A percentile compares a stretch with the other conserved stretches of the same genome.
Evolutionary conservation across 2,113 vertebrate genomes (phyloP).

Genomic region (Phaethon lepturus): DNA sequence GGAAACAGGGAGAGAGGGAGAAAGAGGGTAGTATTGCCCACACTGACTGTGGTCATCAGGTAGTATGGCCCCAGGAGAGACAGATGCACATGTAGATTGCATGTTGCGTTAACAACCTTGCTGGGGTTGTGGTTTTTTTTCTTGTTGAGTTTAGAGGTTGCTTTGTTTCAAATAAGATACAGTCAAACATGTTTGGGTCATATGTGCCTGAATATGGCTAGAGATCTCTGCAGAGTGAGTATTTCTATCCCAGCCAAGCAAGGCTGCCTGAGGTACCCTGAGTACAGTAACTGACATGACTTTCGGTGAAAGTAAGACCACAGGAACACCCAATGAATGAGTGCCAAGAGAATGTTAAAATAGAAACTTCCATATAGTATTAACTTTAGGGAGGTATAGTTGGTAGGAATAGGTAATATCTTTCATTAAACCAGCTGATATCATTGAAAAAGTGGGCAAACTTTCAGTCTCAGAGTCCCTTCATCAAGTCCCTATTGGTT

Average conservation of each 20-base stretch:
- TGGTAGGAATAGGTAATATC: conserved; percentile 5
- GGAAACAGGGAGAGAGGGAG: neutral
- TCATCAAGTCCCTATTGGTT: neutral
- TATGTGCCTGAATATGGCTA: no score
- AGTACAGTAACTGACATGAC: neutral
- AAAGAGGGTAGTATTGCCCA: neutral
- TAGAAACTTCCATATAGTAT: neutral
- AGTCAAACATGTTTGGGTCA: neutral
- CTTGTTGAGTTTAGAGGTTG: neutral
- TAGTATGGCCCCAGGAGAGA: neutral
- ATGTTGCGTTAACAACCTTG: neutral
- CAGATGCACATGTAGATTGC: neutral
- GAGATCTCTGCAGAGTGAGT: neutral
- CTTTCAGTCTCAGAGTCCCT: conserved; percentile 5
- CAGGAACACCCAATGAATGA: neutral
- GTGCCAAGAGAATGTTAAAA: conserved; percentile 15
- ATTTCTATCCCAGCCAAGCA: neutral
- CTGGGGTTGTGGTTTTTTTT: neutral
- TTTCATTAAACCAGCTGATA: conserved; percentile 35
- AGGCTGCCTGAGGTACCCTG: neutral
- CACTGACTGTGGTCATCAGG: neutral
- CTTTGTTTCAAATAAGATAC: neutral
- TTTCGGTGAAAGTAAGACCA: neutral
- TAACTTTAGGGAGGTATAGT: neutral
- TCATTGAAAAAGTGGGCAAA: conserved; percentile 26